Percentiles rank a stretch among this genome's conserved stretches.
Evolutionary conservation across 1,140 invertebrate species (phyloP).

Genomic region (Ceratoteleas bidentatus): DNA sequence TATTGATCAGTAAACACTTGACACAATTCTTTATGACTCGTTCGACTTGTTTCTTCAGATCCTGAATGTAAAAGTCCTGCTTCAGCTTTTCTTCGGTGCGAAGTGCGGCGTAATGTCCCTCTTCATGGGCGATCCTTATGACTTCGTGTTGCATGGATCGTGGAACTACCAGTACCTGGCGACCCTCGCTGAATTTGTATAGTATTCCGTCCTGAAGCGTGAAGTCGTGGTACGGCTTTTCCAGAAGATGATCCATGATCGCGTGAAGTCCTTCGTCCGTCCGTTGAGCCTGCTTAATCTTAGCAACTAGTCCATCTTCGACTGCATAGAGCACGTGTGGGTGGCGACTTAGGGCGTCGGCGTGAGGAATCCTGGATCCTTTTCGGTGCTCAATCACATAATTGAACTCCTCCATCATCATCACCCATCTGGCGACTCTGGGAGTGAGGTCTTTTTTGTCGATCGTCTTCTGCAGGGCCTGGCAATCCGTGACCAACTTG

Average conservation of each 20-base stretch:
- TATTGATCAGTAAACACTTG: not conserved
- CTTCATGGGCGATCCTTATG: not conserved
- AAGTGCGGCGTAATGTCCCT: slow-evolving; percentile 2
- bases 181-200: slow-evolving; percentile 1
- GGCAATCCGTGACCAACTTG: too few species aligned
- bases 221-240: not conserved
- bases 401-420: too few species aligned
- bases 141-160: not conserved
- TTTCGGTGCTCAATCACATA: too few species aligned
- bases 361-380: too few species aligned
- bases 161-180: not conserved
- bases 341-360: too few species aligned
- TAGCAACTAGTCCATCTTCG: too few species aligned
- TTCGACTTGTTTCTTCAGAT: not conserved
- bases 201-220: not conserved
- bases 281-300: not conserved
- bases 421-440: too few species aligned
- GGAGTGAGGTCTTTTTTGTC: too few species aligned
- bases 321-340: too few species aligned
- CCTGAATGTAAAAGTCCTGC: too few species aligned
- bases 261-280: not conserved
- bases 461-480: too few species aligned
- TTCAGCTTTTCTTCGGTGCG: too few species aligned
- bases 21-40: not conserved
- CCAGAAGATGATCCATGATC: not conserved